Evolutionary conservation across 2,797 vertebrate species (phyloP).

Genomic region (Syngnathus rostellatus): DNA sequence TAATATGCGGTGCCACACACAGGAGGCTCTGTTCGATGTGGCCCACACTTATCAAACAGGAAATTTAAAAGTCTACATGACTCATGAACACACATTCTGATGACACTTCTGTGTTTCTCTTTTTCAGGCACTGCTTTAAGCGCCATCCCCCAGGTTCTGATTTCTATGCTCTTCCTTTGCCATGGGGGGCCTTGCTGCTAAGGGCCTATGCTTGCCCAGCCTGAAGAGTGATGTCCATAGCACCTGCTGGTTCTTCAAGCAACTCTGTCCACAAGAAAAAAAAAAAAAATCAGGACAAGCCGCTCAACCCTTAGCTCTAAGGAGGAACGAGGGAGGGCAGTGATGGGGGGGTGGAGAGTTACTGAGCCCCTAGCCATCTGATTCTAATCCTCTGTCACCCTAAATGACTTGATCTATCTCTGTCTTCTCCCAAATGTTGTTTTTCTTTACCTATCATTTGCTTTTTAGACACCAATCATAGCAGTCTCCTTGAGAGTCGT

Average conservation of each 20-base stretch:
- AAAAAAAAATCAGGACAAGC: slow-evolving; percentile 70
- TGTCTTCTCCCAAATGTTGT: slow-evolving; percentile 60
- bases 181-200: slow-evolving; percentile 74
- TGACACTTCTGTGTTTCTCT: slow-evolving; percentile 34
- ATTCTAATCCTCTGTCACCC: slow-evolving; percentile 72
- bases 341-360: slow-evolving; percentile 56
- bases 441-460: slow-evolving; percentile 54
- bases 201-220: slow-evolving; percentile 72
- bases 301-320: slow-evolving; percentile 73
- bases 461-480: slow-evolving; percentile 71
- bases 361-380: slow-evolving; percentile 68
- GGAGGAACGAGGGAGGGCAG: slow-evolving; percentile 60
- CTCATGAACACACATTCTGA: slow-evolving; percentile 23
- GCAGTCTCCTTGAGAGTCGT: slow-evolving; percentile 57
- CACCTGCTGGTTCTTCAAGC: slow-evolving; percentile 81
- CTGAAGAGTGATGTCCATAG: slow-evolving; percentile 80
- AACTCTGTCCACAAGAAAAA: slow-evolving; percentile 71
- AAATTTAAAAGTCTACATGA: slow-evolving; percentile 38
- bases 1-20: slow-evolving; percentile 14
- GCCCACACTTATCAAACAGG: slow-evolving; percentile 18
- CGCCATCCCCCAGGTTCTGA: slow-evolving; percentile 77
- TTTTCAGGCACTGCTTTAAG: slow-evolving; percentile 71
- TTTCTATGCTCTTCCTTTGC: slow-evolving; percentile 81
- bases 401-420: slow-evolving; percentile 59
- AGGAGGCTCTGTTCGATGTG: slow-evolving; percentile 8